phyloP scores from a whole-genome alignment of 2,888 invertebrate genomes.

The Tipula unca region DNA sequence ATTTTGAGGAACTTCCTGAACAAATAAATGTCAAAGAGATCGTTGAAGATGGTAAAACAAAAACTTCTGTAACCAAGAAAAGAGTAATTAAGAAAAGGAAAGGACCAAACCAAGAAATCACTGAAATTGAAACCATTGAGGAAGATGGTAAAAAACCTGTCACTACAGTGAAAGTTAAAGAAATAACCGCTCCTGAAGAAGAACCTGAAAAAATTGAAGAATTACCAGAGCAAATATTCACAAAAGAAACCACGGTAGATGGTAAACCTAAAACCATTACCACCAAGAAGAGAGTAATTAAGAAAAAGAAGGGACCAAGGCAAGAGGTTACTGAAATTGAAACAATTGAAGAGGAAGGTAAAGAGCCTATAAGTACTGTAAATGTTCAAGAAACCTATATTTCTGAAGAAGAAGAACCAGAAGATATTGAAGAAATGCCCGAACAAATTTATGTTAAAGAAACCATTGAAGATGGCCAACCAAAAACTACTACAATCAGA shows the following conservation, averaged over 20 bases:
- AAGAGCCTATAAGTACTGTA: conserved; percentile 37
- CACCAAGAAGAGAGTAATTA: conserved; percentile 34
- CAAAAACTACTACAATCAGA: conserved; percentile 31
- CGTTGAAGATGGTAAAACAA: conserved; percentile 30
- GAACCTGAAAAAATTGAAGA: conserved; percentile 21
- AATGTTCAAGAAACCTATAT: conserved; percentile 29
- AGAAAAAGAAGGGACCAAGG: conserved; percentile 35
- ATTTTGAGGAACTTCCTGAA: conserved; percentile 34
- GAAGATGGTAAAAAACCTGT: conserved; percentile 28
- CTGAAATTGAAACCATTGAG: conserved; percentile 27
- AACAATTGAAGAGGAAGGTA: conserved; percentile 38
- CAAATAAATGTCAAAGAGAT: conserved; percentile 31
- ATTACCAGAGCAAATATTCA: conserved; percentile 31
- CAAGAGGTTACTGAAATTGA: conserved; percentile 40
- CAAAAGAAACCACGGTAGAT: conserved; percentile 38
- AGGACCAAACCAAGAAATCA: conserved; percentile 31
- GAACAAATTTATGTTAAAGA: conserved; percentile 29
- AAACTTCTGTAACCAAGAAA: conserved; percentile 33
- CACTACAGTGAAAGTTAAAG: conserved; percentile 25
- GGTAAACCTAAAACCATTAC: conserved; percentile 32
- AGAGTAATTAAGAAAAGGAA: conserved; percentile 29
- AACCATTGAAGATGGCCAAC: conserved; percentile 34
- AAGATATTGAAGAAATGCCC: conserved; percentile 24
- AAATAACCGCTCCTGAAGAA: conserved; percentile 21
- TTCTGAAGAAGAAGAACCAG: conserved; percentile 29